These are phyloP conservation scores for Chlorodrepanis virens DNA, from an alignment of 2,113 vertebrate species.

Conservation along the genomic window DNA sequence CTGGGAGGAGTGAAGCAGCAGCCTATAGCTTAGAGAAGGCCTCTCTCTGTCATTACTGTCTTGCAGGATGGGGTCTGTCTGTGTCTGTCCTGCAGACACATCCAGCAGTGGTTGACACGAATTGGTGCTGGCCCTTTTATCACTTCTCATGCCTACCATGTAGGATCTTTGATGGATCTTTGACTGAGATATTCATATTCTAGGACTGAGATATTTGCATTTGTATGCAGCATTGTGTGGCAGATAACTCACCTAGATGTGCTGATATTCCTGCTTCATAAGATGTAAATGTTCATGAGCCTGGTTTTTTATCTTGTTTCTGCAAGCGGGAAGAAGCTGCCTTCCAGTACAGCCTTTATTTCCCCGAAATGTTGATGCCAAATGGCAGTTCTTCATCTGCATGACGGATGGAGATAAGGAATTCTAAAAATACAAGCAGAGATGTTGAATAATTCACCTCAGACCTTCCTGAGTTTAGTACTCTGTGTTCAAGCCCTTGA, in stretches of 20 bases:
- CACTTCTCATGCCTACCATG: background rate
- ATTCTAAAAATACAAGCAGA: slow-evolving; percentile 30
- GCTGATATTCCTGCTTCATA: background rate
- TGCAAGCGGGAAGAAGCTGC: background rate
- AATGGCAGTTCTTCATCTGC: background rate
- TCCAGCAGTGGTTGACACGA: background rate
- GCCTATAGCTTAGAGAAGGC: background rate
- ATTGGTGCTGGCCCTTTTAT: background rate
- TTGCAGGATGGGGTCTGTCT: background rate
- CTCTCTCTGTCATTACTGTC: background rate
- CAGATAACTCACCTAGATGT: background rate
- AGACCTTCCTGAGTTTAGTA: slow-evolving; percentile 7
- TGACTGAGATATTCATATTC: rapidly evolving
- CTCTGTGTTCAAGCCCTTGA: slow-evolving; percentile 23
- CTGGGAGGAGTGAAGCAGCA: background rate
- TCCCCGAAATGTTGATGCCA: slow-evolving; percentile 19
- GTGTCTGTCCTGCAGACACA: background rate
- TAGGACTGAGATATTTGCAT: background rate
- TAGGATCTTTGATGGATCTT: background rate
- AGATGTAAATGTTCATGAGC: background rate
- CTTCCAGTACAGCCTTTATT: background rate
- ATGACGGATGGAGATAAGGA: background rate
- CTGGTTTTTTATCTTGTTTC: background rate
- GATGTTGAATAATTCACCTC: slow-evolving; percentile 51
- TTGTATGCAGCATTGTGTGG: background rate